These are phyloP conservation scores for Zaprionus davidi DNA, from an alignment of 1,140 invertebrate species.

Conservation along the genomic window DNA sequence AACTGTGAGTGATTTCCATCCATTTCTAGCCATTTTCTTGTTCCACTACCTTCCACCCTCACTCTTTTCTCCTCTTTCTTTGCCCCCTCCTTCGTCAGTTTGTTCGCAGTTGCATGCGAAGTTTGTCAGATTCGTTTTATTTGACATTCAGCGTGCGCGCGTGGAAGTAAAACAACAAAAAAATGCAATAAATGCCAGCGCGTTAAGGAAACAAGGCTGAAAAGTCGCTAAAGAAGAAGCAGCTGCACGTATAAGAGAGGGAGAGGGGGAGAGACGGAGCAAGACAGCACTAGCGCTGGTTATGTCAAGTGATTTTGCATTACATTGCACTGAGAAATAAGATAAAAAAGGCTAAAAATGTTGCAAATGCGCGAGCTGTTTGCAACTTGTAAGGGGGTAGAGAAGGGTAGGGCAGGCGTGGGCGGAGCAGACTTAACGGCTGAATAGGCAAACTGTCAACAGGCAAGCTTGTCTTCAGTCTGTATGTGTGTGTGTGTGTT, in stretches of 20 bases:
- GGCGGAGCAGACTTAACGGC: slow-evolving; percentile 10
- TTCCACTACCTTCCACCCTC: not conserved
- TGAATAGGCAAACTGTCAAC: slow-evolving; percentile 37
- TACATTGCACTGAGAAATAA: slow-evolving; percentile 41
- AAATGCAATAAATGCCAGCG: slow-evolving; percentile 77
- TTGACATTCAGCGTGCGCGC: slow-evolving; percentile 43
- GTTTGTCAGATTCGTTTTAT: slow-evolving; percentile 17
- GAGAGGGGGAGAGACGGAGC: not conserved
- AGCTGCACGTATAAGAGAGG: not conserved
- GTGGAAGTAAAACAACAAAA: slow-evolving; percentile 52
- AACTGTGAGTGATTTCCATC: slow-evolving; percentile 13
- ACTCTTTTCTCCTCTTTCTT: not conserved
- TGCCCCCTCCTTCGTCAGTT: slow-evolving; percentile 15
- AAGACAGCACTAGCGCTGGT: slow-evolving; percentile 3
- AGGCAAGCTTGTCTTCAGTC: not conserved
- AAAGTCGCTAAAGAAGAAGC: slow-evolving; percentile 16
- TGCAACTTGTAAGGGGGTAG: slow-evolving; percentile 1
- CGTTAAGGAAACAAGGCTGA: slow-evolving; percentile 32
- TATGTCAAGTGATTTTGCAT: slow-evolving; percentile 71
- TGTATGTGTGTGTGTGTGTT: slow-evolving; percentile 4
- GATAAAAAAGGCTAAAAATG: slow-evolving; percentile 32
- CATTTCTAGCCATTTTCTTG: not conserved
- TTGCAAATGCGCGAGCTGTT: slow-evolving; percentile 62
- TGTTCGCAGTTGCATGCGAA: slow-evolving; percentile 17
- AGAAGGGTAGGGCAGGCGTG: too few relatives aligned